Evolutionary conservation across 2,113 vertebrate species (phyloP).

Genomic region (Centrocercus urophasianus): DNA sequence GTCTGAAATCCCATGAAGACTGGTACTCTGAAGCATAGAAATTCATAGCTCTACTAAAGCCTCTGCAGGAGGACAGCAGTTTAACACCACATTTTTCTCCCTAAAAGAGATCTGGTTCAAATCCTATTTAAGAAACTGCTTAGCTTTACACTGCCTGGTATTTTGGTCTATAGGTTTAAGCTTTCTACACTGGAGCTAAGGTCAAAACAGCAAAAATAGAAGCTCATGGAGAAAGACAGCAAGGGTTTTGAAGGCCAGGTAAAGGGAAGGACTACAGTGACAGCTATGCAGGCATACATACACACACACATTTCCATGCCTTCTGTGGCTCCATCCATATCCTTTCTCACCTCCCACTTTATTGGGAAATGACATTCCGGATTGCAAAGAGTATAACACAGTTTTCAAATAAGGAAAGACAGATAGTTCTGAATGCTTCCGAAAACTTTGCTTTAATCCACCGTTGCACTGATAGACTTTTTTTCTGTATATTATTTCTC

Average conservation of each 20-base stretch:
- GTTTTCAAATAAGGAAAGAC: not conserved
- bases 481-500: not conserved
- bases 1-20: conserved; percentile 4
- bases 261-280: not conserved
- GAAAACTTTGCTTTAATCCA: not conserved
- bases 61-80: not conserved
- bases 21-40: not conserved
- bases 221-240: not conserved
- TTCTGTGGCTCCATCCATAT: not conserved
- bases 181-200: no score
- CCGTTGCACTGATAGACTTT: not conserved
- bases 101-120: not conserved
- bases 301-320: not conserved
- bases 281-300: not conserved
- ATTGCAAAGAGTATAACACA: not conserved
- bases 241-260: not conserved
- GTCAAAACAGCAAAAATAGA: not conserved
- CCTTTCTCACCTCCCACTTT: not conserved
- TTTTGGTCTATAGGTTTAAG: not conserved
- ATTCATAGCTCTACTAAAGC: not conserved
- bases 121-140: not conserved
- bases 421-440: not conserved
- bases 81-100: not conserved
- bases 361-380: not conserved
- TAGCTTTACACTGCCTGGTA: not conserved